These are phyloP conservation scores for Dicerorhinus sumatrensis DNA, from an alignment of 2,113 vertebrate genomes.

Conservation along the genomic window DNA sequence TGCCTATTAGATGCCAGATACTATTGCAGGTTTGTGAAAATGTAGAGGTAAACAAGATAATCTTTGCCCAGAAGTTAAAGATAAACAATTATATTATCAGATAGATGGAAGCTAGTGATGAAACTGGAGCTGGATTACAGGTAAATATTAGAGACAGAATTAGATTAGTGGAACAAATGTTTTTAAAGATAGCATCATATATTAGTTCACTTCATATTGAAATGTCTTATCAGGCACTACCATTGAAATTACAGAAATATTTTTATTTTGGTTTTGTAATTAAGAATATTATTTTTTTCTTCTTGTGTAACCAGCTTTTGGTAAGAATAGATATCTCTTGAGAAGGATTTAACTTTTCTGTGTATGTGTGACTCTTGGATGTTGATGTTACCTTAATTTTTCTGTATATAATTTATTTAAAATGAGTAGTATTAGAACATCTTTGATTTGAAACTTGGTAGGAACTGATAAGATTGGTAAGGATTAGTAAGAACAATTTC, in stretches of 20 bases:
- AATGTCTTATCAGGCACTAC: not conserved
- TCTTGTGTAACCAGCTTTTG: not conserved
- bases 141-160: not conserved
- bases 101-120: not conserved
- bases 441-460: slow-evolving; percentile 47
- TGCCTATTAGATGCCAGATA: not conserved
- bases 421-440: not conserved
- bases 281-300: not conserved
- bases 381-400: slow-evolving; percentile 22
- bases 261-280: slow-evolving; percentile 56
- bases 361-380: slow-evolving; percentile 24
- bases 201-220: not conserved
- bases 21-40: not conserved
- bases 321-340: not conserved
- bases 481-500: slow-evolving; percentile 29
- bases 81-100: not conserved
- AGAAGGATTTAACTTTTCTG: slow-evolving; percentile 41
- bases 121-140: not conserved
- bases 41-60: not conserved
- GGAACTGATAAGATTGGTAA: not conserved
- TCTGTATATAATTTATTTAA: slow-evolving; percentile 17
- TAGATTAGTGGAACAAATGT: not conserved
- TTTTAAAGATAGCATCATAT: not conserved
- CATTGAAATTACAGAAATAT: slow-evolving; percentile 15
- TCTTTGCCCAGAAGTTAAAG: not conserved